These are phyloP conservation scores for Zophobas atratus DNA, from an alignment of 1,140 invertebrate genomes.

Conservation along the genomic window DNA sequence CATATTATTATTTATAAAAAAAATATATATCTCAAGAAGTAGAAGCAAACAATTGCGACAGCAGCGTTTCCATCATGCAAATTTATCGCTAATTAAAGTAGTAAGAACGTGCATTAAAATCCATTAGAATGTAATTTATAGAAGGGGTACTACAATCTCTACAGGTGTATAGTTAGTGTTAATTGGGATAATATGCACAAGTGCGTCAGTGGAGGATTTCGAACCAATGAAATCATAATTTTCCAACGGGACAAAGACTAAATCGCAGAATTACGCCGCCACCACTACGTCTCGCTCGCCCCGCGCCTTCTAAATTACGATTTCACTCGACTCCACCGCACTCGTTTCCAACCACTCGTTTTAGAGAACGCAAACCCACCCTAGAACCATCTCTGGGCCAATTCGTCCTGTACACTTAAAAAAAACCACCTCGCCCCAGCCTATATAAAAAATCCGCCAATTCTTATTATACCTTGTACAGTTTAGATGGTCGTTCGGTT, in stretches of 20 bases:
- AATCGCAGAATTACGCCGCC: too few relatives aligned
- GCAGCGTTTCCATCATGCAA: constrained; percentile 23
- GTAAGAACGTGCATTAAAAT: constrained; percentile 27
- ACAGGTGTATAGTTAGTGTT: constrained; percentile 3
- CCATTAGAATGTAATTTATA: constrained; percentile 9
- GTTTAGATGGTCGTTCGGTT: constrained; percentile 50
- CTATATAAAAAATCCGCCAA: background rate
- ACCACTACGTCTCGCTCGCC: too few relatives aligned
- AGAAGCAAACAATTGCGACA: constrained; percentile 34
- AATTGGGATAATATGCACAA: too few relatives aligned
- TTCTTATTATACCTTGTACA: constrained; percentile 54
- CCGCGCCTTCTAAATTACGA: too few relatives aligned
- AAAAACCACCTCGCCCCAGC: constrained; percentile 12
- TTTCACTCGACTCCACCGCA: too few relatives aligned
- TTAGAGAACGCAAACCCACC: constrained; percentile 20
- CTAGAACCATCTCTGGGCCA: constrained; percentile 23
- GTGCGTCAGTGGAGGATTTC: too few relatives aligned
- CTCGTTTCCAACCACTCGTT: background rate
- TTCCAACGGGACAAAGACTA: too few relatives aligned
- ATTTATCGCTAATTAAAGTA: background rate
- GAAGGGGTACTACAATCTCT: background rate
- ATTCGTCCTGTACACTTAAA: constrained; percentile 9
- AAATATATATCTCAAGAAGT: constrained; percentile 6
- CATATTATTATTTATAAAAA: background rate
- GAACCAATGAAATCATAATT: too few relatives aligned